Evolutionary conservation across 2,797 vertebrate genomes (phyloP).

Genomic region (Oryzias sinensis): DNA sequence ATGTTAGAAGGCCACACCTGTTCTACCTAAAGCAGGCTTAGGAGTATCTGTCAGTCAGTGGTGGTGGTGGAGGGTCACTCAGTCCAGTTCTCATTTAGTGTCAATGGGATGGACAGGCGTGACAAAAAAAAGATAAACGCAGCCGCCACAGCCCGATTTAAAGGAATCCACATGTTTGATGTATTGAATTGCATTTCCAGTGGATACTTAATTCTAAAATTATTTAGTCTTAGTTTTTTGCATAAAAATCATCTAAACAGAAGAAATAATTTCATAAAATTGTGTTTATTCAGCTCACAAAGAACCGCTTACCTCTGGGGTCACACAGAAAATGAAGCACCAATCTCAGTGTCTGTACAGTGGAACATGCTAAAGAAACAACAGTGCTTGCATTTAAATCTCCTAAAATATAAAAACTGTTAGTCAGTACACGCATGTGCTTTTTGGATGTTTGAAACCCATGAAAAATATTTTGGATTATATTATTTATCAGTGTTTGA

Average conservation of each 20-base stretch:
- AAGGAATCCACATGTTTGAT: too few species aligned
- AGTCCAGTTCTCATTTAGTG: too few species aligned
- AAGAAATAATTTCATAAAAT: slow-evolving; percentile 9
- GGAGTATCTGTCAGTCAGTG: too few species aligned
- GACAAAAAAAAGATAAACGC: too few species aligned
- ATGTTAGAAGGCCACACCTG: too few species aligned
- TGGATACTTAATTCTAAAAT: background rate
- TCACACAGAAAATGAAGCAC: slow-evolving; percentile 64
- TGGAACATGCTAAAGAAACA: slow-evolving; percentile 64
- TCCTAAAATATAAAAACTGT: slow-evolving; percentile 37
- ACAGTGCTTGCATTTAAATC: slow-evolving; percentile 47
- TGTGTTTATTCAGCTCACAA: slow-evolving; percentile 70
- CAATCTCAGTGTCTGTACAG: slow-evolving; percentile 62
- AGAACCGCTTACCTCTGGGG: slow-evolving; percentile 34
- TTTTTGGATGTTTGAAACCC: slow-evolving; percentile 19
- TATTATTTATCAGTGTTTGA: slow-evolving; percentile 40
- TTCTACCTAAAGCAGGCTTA: too few species aligned
- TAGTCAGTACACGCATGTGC: slow-evolving; percentile 28
- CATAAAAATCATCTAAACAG: background rate
- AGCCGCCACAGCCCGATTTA: too few species aligned
- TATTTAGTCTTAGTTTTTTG: background rate
- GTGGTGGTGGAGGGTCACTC: too few species aligned
- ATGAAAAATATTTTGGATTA: slow-evolving; percentile 43
- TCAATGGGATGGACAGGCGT: too few species aligned
- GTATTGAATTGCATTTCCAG: too few species aligned